These are phyloP conservation scores for Eudyptes chrysolophus DNA, from an alignment of 2,113 vertebrate species.

Conservation along the genomic window DNA sequence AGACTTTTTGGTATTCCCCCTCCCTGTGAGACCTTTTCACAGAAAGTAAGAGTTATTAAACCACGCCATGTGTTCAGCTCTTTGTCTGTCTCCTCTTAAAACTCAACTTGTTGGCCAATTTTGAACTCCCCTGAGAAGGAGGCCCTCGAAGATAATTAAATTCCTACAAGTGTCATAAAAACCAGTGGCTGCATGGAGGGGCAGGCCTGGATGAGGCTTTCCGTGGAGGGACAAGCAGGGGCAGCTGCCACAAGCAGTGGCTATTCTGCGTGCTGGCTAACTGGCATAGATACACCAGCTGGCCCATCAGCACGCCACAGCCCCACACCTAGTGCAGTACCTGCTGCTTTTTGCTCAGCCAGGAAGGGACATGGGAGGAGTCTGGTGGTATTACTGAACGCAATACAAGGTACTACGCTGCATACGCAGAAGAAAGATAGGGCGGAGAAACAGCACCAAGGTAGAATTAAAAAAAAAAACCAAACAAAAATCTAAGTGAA, in stretches of 20 bases:
- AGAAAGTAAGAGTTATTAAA: not conserved
- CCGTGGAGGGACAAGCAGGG: not conserved
- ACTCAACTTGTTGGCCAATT: not conserved
- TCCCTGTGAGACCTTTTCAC: not conserved
- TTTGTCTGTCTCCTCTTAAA: not conserved
- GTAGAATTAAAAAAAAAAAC: not conserved
- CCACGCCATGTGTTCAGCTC: not conserved
- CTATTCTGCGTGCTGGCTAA: not conserved
- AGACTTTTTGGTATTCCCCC: not conserved
- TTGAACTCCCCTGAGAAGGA: not conserved
- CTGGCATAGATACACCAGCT: not conserved
- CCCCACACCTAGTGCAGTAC: not conserved
- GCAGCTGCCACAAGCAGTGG: not conserved
- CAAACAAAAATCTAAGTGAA: not conserved
- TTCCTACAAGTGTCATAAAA: not conserved
- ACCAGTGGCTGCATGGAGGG: not conserved
- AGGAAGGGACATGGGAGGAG: not conserved
- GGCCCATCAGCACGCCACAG: accelerated
- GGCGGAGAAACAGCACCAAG: not conserved
- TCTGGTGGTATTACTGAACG: not conserved
- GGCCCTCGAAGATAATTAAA: not conserved
- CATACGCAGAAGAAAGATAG: not conserved
- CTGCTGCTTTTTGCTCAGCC: not conserved
- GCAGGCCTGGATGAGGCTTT: not conserved
- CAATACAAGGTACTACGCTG: not conserved